Evolutionary conservation across 2,113 vertebrate species (phyloP).

Genomic region (Sminthopsis crassicaudata): DNA sequence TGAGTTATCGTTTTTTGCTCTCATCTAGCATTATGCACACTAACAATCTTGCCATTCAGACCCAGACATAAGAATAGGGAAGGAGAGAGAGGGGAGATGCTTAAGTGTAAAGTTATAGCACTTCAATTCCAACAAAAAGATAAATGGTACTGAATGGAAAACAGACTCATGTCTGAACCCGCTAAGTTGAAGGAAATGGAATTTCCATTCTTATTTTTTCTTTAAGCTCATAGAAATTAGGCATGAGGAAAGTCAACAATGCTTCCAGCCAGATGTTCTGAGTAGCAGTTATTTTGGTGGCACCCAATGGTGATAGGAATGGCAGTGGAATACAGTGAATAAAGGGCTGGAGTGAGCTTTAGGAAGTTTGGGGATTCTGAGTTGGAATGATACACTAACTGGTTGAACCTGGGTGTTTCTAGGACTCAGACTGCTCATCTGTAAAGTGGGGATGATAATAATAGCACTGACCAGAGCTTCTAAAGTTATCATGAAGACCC

Average conservation of each 20-base stretch:
- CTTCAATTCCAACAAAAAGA: too few relatives aligned
- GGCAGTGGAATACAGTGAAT: neutral
- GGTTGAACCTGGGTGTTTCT: neutral
- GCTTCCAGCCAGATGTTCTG: too few relatives aligned
- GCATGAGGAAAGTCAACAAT: neutral
- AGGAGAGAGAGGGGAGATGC: neutral
- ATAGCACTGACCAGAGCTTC: neutral
- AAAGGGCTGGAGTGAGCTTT: neutral
- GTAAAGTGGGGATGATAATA: neutral
- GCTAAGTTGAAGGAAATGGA: neutral
- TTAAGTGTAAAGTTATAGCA: neutral
- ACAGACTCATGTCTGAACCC: neutral
- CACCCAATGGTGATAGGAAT: neutral
- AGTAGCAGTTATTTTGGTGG: neutral
- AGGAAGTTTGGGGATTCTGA: neutral
- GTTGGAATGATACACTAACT: neutral
- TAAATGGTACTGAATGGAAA: neutral
- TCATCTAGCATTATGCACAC: accelerated
- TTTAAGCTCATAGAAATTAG: neutral
- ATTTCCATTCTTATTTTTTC: neutral
- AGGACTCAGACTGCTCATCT: neutral
- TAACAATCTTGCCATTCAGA: neutral
- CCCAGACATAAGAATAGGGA: neutral
- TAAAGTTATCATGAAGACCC: neutral
- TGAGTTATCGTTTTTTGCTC: neutral